These are phyloP conservation scores for Mastomys natalensis DNA, from an alignment of 2,113 vertebrate species.

Conservation along the genomic window DNA sequence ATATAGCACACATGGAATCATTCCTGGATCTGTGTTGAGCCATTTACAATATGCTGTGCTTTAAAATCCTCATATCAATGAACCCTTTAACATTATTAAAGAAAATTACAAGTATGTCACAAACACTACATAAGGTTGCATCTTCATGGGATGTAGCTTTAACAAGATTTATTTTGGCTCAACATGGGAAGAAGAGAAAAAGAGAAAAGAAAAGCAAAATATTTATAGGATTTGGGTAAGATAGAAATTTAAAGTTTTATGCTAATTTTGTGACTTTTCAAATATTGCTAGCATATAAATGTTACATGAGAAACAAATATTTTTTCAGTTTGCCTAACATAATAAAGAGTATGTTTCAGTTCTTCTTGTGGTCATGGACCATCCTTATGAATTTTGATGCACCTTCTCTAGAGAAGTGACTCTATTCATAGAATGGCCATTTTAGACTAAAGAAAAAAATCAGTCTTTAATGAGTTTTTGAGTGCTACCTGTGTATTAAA, in stretches of 20 bases:
- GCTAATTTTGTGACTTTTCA: not conserved
- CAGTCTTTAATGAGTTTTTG: not conserved
- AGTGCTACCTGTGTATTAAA: not conserved
- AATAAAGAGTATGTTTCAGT: not conserved
- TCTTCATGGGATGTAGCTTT: not conserved
- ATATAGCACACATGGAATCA: not conserved
- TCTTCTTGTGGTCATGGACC: not conserved
- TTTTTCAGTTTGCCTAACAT: not conserved
- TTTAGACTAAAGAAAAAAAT: not conserved
- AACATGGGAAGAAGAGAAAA: not conserved
- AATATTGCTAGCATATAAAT: slow-evolving; percentile 20
- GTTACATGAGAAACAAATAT: not conserved
- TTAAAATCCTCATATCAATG: not conserved
- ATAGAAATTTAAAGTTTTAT: not conserved
- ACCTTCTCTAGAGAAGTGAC: not conserved
- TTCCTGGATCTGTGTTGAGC: not conserved
- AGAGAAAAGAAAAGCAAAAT: not conserved
- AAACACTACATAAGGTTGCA: not conserved
- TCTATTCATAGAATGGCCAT: not conserved
- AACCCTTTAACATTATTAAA: not conserved
- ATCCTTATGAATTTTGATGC: not conserved
- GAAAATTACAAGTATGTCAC: not conserved
- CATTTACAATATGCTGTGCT: not conserved
- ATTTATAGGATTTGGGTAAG: not conserved
- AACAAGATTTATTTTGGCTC: not conserved